Base-by-base conservation (phyloP, 2,888 invertebrate genomes). In the Cosmia pyralina region DNA sequence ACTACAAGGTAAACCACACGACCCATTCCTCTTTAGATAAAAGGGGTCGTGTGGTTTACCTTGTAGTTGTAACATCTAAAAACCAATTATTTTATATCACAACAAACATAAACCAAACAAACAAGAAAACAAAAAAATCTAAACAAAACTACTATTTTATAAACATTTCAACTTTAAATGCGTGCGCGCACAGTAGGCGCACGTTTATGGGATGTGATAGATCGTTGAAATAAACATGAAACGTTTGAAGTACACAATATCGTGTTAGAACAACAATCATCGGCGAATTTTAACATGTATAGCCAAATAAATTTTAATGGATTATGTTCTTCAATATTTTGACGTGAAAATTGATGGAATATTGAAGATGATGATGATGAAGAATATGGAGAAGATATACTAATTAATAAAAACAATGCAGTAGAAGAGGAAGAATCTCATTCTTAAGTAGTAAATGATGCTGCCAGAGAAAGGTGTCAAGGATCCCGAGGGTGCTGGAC, bases 91-190 rank as follows among this genome's bases (percentile, higher is more conserved):
- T 65, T 38, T 7, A 13, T 13, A 19, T 17, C 11, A 59, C 19
- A 71, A 48, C 13, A 50, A 55, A 66, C 15, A 38, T 69, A 60
- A 53, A 63, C 17, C n/a, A 59, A 15, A 57, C 7, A 19, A 48
- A 60, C 69, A 84, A 59, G 69, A 69, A 59, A 72, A 65, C 53
- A 78, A 81, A 72, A 84, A 73, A 68, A 72, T 52, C 72, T 72
- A 75, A 72, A 77, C 53, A 59, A 65, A 78, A 79, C 69, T 75
- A 68, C 55, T 84, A 85, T 87, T 89, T 85, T 65, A 85, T 88
- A 90, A 90, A 90, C 88, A 90, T 81, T 69, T 77, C 84, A 85
- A 82, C 77, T 77, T 81, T 82, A 84, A 85, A 86, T 83, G 85
- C 74, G 82, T 64, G 50, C 52, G 67, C 77, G 74, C 85, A 82